phyloP scores from a whole-genome alignment of 2,113 vertebrate species.

The Cygnus buccinator region DNA sequence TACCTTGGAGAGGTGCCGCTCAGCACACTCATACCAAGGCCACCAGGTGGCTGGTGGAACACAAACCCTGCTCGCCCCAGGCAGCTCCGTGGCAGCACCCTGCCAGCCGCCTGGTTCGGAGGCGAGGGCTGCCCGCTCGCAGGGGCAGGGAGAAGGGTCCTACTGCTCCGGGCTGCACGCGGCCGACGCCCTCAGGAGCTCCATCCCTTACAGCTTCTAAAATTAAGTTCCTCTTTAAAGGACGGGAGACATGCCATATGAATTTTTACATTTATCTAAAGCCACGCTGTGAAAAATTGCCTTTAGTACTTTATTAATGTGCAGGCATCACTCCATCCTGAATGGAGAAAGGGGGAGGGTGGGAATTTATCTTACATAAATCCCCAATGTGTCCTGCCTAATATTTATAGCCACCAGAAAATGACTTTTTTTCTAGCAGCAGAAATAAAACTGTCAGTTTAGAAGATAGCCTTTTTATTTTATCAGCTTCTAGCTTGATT shows the following conservation, averaged over 20 bases:
- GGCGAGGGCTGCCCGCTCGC: fast-evolving
- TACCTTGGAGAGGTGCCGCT: not conserved
- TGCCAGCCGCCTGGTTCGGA: not conserved
- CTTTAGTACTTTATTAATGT: not conserved
- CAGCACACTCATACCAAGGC: too few species aligned
- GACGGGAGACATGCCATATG: not conserved
- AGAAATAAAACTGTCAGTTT: conserved; percentile 69
- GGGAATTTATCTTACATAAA: conserved; percentile 51
- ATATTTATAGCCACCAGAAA: conserved; percentile 61
- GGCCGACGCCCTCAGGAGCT: not conserved
- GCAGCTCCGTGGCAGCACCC: not conserved
- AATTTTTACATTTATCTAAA: not conserved
- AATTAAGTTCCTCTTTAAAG: not conserved
- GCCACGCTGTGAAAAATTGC: not conserved
- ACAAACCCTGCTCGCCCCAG: not conserved
- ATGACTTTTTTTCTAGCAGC: conserved; percentile 11
- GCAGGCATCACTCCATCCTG: conserved; percentile 15
- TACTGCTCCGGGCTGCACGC: fast-evolving
- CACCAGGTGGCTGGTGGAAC: not conserved
- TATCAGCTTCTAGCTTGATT: conserved; percentile 43
- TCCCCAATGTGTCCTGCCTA: conserved; percentile 20
- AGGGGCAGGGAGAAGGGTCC: not conserved
- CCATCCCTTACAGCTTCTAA: not conserved
- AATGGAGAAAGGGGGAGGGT: not conserved
- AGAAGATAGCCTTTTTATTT: conserved; percentile 48